Evolutionary conservation across 2,113 vertebrate species (phyloP).

Genomic region (Rhynchopsitta pachyrhyncha): DNA sequence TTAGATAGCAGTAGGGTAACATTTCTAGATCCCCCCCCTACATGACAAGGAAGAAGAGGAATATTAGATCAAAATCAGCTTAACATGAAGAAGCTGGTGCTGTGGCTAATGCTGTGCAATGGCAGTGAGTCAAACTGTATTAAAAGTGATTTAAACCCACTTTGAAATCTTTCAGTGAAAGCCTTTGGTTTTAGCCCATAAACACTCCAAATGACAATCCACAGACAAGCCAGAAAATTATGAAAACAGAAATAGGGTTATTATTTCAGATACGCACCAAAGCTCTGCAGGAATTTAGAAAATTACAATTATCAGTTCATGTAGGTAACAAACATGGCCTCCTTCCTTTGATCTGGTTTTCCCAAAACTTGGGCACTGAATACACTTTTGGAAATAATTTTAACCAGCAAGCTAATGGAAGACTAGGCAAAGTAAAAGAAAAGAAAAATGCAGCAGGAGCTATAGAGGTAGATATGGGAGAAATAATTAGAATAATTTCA

Average conservation of each 20-base stretch:
- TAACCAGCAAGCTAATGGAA: neutral
- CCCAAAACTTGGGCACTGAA: neutral
- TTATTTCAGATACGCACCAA: neutral
- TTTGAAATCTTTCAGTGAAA: neutral
- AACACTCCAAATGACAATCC: neutral
- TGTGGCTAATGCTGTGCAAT: neutral
- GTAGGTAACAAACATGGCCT: neutral
- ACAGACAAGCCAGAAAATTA: slow-evolving; percentile 1
- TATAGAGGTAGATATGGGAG: neutral
- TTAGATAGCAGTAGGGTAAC: neutral
- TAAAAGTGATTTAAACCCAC: neutral
- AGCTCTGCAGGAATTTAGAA: neutral
- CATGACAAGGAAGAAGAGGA: neutral
- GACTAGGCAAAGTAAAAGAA: neutral
- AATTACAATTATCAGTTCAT: neutral
- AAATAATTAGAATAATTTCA: slow-evolving; percentile 53
- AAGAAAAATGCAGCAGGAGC: neutral
- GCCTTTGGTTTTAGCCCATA: neutral
- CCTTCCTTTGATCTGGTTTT: neutral
- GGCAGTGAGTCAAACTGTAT: neutral
- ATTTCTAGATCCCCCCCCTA: neutral
- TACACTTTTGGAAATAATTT: neutral
- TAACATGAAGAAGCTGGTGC: neutral
- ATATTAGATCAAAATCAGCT: slow-evolving; percentile 7
- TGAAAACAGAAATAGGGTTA: neutral